Percentiles rank a stretch among this genome's conserved stretches.
phyloP scores from a whole-genome alignment of 2,797 vertebrate genomes.

The Acrocephalus scirpaceus region DNA sequence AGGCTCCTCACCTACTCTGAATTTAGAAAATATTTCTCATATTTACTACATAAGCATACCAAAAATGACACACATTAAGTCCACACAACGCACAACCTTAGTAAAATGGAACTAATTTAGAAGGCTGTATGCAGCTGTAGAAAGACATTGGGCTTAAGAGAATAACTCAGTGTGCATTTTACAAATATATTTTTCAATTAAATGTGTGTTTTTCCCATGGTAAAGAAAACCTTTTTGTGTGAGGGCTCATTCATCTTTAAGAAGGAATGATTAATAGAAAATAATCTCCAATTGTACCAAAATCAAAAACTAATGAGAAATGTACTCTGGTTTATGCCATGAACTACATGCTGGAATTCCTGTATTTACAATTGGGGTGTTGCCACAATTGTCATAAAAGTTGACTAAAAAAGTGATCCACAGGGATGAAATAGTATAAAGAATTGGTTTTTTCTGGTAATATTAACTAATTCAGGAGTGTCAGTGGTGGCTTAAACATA shows the following conservation, averaged over 20 bases:
- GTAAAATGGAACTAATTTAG: not conserved
- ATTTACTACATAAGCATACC: not conserved
- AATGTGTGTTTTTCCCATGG: fast-evolving
- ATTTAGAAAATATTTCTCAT: slow-evolving; percentile 34
- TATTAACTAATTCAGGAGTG: not conserved
- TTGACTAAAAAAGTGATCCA: not conserved
- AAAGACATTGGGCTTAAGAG: not conserved
- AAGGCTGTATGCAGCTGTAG: not conserved
- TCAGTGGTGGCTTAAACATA: not conserved
- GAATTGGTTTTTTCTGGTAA: not conserved
- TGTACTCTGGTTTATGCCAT: not conserved
- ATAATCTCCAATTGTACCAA: not conserved
- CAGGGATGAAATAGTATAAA: not conserved
- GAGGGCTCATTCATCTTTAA: not conserved
- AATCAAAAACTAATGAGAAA: not conserved
- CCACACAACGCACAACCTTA: not conserved
- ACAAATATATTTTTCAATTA: not conserved
- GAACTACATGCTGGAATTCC: not conserved
- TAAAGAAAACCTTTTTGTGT: not conserved
- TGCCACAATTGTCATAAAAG: not conserved
- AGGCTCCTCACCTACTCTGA: slow-evolving; percentile 16
- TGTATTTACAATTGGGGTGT: fast-evolving
- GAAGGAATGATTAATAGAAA: not conserved
- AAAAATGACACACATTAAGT: not conserved
- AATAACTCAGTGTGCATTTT: not conserved